A percentile compares a stretch with the other conserved stretches of the same genome.
These are phyloP conservation scores for Apostichopus leukothele DNA, from an alignment of 53 echinoderm and acorn worm genomes.

Conservation along the genomic window DNA sequence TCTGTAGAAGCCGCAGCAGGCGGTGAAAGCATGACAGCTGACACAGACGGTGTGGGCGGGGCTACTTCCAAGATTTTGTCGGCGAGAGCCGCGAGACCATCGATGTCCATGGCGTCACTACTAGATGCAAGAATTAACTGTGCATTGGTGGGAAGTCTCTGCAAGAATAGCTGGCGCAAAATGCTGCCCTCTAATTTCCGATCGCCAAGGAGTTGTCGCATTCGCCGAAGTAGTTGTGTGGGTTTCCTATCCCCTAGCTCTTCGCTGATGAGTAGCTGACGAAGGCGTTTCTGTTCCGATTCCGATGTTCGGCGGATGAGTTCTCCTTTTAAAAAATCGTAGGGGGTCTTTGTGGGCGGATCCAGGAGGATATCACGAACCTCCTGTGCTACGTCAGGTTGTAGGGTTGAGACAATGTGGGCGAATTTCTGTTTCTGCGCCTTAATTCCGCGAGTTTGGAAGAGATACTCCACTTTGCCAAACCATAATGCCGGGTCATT, in stretches of 20 bases:
- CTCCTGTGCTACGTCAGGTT: constrained; percentile 44
- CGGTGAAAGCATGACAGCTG: not conserved
- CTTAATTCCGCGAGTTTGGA: constrained; percentile 14
- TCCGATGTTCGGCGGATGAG: constrained; percentile 12
- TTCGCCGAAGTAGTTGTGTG: constrained; percentile 18
- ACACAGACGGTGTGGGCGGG: not conserved
- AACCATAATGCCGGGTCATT: constrained; percentile 47
- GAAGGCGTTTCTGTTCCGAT: constrained; percentile 43
- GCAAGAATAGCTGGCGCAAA: constrained; percentile 29
- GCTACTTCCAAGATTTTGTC: not conserved
- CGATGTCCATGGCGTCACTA: not conserved
- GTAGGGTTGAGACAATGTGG: constrained; percentile 27
- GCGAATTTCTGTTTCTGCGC: constrained; percentile 1
- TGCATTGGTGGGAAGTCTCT: constrained; percentile 38
- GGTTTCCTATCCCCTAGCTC: constrained; percentile 48
- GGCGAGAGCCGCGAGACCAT: not conserved
- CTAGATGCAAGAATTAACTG: constrained; percentile 37
- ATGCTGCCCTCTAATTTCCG: constrained; percentile 18
- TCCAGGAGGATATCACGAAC: constrained; percentile 23
- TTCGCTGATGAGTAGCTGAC: constrained; percentile 24
- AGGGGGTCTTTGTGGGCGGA: not conserved
- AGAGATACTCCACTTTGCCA: constrained; percentile 30
- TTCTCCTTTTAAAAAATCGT: constrained; percentile 17
- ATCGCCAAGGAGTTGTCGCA: constrained; percentile 44
- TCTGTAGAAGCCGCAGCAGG: not conserved